Conservation (phyloP, 2,888 invertebrate genomes). For the Megamerina dolium region DNA sequence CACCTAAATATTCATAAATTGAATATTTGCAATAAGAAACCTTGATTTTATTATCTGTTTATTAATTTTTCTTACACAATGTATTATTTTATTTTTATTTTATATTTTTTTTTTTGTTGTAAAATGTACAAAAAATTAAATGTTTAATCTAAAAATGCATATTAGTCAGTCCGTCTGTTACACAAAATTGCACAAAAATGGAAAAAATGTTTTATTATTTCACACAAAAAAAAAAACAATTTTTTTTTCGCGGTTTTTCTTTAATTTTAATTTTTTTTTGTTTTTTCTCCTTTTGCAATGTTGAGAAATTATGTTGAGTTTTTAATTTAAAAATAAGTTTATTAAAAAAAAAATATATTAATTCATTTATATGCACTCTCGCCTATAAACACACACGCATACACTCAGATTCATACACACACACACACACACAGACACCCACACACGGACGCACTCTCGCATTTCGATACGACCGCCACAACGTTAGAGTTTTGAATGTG, state of each 20-base stretch:
- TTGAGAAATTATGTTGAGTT: not conserved
- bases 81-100: conserved; percentile 13
- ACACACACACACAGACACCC: conserved; percentile 1
- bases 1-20: conserved; percentile 4
- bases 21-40: conserved; percentile 8
- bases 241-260: conserved; percentile 25
- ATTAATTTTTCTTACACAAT: no score
- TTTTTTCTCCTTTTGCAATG: not conserved
- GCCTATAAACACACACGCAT: no score
- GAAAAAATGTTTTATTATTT: conserved; percentile 9
- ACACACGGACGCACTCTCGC: conserved; percentile 11
- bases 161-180: conserved; percentile 41
- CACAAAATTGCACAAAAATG: conserved; percentile 21
- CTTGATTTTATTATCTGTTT: not conserved
- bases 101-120: conserved; percentile 11
- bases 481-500: conserved; percentile 12
- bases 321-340: conserved; percentile 1
- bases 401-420: not conserved
- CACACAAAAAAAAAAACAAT: not conserved
- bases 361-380: no score
- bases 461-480: conserved; percentile 8
- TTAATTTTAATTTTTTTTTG: conserved; percentile 18
- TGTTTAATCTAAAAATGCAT: conserved; percentile 30
- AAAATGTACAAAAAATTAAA: conserved; percentile 13
- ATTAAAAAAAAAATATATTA: no score